Base-by-base conservation (phyloP, 2,888 invertebrate species). In the Alloplasta piceator region DNA sequence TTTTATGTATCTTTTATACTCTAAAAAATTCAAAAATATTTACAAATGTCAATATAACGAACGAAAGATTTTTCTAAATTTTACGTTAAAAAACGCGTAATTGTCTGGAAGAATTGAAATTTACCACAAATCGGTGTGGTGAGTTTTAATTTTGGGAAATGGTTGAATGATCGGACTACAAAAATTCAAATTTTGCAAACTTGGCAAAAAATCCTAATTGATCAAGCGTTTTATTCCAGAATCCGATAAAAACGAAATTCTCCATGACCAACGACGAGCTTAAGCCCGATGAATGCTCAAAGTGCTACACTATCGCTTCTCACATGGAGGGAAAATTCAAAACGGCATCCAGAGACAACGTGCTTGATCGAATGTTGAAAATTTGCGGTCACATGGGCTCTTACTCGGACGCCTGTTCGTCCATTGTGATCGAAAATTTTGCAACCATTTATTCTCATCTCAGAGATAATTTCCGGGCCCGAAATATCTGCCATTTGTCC, bases 391-490 rank as follows among this genome's bases (percentile, higher is more conserved):
- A 94, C 76, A 91, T 96, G 88, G 94, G 95, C 67, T 96, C 96
- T 3, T 95, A 96, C 58, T 96, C 97, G 0, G 97, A 97, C 92
- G 95, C 95, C 6, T 98, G 98, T 89, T 94, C 96, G 56, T 95
- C 95, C 89, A 94, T 96, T 10, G 94, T 96, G 41, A 93, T 96
- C 79, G 95, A 94, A 16, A 94, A 98, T 91, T 96, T 96, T 92
- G 94, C 95, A 86, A 94, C 94, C 60, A 95, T 98, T 77, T 94
- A 96, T 83, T 92, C 93, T 5, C 94, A 95, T 71, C 85, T 96
- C 3, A 92, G 94, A 85, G 91, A 94, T 61, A 94, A 95, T 87
- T 93, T 97, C 58, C 94, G 94, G 36, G 92, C 96, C 0, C 92
- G 94, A 14, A 95, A 95, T 82, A 92, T 97, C 67, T 98, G 97